Base-by-base conservation (phyloP, 2,888 invertebrate species). In the Apomyelois bistriatella region DNA sequence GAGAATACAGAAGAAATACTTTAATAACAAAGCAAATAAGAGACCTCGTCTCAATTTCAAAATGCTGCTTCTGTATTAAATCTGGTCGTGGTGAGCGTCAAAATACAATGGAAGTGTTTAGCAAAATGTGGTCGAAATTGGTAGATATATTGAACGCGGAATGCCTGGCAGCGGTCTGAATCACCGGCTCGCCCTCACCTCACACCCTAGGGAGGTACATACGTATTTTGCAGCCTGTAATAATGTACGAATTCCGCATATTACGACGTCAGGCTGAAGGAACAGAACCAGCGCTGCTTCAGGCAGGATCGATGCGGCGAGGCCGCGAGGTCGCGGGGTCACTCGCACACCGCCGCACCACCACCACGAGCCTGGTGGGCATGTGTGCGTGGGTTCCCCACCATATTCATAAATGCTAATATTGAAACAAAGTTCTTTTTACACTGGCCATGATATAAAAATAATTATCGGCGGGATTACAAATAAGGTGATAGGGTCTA, bases 221-320 rank as follows among this genome's bases (percentile, higher is more conserved):
- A 22, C 22, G 5, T 15, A 22, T 22, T 41, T 41, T 17, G 41
- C 41, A 41, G 41, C 0, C 15, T 16, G 40, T 16, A 41, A 41
- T 17, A 17, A 17, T 41, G 41, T 40, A 8, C n/a, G n/a, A n/a
- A n/a, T n/a, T 22, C 13, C 10, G 38, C 17, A 41, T 9, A 9
- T 16, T 22, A 22, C n/a, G n/a, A n/a, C n/a, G 22, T 10, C 32
- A 8, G 43, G 43, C 43, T 30, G 43, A 43, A 43, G 43, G 43
- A 43, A 43, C 3, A 2, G 43, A 28, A 6, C 6, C n/a, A 36
- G 41, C 17, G 28, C 12, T 1, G 42, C 12, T 40, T 38, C 7
- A 7, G 9, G 40, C 17, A 3, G 30, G 43, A 43, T 43, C 43
- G 43, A 43, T 43, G 43, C 30, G 43, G 43, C 43, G 43, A 43